Base-by-base conservation (phyloP, 2,797 vertebrate genomes). In the Acipenser ruthenus region DNA sequence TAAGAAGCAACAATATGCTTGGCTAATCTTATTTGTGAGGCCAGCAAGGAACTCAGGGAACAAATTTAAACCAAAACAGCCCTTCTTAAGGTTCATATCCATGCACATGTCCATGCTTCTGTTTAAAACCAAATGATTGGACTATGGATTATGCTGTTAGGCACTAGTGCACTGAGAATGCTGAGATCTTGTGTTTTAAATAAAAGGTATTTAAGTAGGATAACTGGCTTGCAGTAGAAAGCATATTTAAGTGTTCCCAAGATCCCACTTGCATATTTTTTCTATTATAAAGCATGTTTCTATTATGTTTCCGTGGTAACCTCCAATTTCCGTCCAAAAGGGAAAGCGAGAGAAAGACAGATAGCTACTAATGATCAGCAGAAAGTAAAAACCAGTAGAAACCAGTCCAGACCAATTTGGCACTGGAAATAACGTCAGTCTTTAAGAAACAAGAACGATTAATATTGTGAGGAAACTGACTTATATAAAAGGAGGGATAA, bases 281-380 rank as follows among this genome's bases (percentile, higher is more conserved):
- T 79, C 70, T 70, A 79, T 80, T 84, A 84, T 78, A 65, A 73
- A 79, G 75, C 77, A 70, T 77, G 73, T 84, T 79, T 84, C 80
- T 84, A 72, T 87, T 82, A 83, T 76, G 85, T 85, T 86, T 82
- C 82, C 79, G 84, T 80, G 83, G 80, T 72, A 88, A 84, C 79
- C 50, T 68, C 66, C 68, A 65, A 81, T 79, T 83, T 84, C 75
- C 71, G 68, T 75, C 68, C 71, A 71, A 68, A 48, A 56, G 65
- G 74, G 70, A 81, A 69, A 77, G 59, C 13, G 75, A 55, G 53
- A 55, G 53, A 55, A 55, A 55, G 37, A 37, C 37, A 37, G 53
- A 55, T 10, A 55, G 53, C 4, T 37, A 37, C 37, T 37, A 37
- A 37, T 37, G 37, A 37, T 37, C 37, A 37, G 23, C 23, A 37